Base-by-base conservation (phyloP, 2,797 vertebrate species). In the Gambelia wislizenii region DNA sequence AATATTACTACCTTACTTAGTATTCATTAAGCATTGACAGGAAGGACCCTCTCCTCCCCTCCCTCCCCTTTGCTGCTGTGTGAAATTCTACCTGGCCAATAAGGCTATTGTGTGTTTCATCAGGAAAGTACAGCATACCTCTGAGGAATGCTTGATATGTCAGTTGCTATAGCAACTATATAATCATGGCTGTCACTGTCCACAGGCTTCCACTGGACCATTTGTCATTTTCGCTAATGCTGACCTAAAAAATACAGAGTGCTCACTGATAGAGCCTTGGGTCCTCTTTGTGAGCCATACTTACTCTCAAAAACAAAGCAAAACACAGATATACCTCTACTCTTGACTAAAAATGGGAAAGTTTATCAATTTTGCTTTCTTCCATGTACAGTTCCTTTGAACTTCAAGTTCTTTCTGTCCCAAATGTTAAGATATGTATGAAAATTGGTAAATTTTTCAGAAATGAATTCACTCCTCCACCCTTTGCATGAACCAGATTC, bases 141-240 rank as follows among this genome's bases (percentile, higher is more conserved):
- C 87, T 12, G 74, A 92, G 89, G 92, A 95, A 95, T 93, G 87
- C 86, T 87, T 78, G 89, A 92, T 92, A 80, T 94, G 87, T 82
- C 88, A 94, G 95, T 96, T 95, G 87, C 95, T 81, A 95, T 94
- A 85, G 94, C 90, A 94, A 96, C 92, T 27, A 84, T 86, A 36
- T 84, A 87, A 88, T 27, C 30, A 79, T 91, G 92, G 84, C 87
- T 92, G 83, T 80, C 67, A 86, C 87, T 92, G 88, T 92, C 91
- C 61, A 27, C 64, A 93, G 85, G 56, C 49, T 89, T 85, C 91
- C 88, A 91, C 87, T 81, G 85, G 90, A 86, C 69, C 61, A 20
- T 90, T 93, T 92, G 91, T 79, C 89, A 89, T 79, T 56, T 85
- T 86, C 36, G 47, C 27, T 84, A 16, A 33, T 36, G 52, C 47